Evolutionary conservation across 2,797 vertebrate genomes (phyloP).

Genomic region (Acestrorhynchus altus): DNA sequence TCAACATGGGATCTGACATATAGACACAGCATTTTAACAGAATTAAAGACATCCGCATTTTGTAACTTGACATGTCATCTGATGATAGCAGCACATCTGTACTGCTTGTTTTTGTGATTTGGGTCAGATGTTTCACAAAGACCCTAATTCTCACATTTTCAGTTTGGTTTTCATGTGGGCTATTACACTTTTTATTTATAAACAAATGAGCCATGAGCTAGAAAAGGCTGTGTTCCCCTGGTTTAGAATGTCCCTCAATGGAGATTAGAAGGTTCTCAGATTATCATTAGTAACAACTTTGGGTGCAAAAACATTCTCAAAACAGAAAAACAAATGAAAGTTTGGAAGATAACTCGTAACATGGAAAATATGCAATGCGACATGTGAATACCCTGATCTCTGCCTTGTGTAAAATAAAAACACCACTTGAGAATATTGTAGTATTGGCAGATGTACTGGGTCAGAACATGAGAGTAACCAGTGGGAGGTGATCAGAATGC

Average conservation of each 20-base stretch:
- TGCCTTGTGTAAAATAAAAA: neutral
- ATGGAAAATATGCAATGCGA: slow-evolving; percentile 12
- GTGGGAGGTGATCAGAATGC: neutral
- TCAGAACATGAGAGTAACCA: slow-evolving; percentile 2
- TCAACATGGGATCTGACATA: too few species aligned
- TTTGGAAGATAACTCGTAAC: neutral
- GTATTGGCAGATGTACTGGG: neutral
- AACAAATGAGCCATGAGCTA: too few species aligned
- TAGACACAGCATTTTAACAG: too few species aligned
- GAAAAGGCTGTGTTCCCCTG: too few species aligned
- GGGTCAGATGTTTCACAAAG: too few species aligned
- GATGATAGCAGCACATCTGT: too few species aligned
- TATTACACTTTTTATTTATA: too few species aligned
- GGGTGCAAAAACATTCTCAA: neutral
- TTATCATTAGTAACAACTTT: neutral
- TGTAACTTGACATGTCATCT: too few species aligned
- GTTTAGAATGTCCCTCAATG: neutral
- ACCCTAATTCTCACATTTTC: too few species aligned
- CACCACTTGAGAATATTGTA: slow-evolving; percentile 16
- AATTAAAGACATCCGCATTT: too few species aligned
- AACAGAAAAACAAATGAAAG: neutral
- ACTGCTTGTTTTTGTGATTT: too few species aligned
- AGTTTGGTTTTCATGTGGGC: too few species aligned
- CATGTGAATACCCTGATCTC: neutral
- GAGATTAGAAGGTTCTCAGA: neutral